These are phyloP conservation scores for Pasiphila rectangulata DNA, from an alignment of 2,888 invertebrate species.

Conservation along the genomic window DNA sequence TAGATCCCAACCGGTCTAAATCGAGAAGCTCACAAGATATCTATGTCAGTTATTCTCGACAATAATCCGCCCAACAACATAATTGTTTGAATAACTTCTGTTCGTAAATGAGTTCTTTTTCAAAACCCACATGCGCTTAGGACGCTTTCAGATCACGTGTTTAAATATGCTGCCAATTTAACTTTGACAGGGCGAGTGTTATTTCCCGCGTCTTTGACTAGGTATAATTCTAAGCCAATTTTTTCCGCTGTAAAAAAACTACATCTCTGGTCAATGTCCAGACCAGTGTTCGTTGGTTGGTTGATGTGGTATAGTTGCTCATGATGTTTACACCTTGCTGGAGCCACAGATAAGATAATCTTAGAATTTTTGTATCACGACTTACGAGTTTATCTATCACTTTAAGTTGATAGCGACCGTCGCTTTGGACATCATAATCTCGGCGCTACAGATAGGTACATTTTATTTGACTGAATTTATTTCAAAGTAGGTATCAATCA, in stretches of 20 bases:
- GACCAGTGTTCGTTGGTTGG: conserved; percentile 29
- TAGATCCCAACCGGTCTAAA: conserved; percentile 25
- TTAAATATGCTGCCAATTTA: conserved; percentile 38
- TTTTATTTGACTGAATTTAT: conserved; percentile 42
- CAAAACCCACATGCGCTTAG: conserved; percentile 17
- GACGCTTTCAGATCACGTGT: conserved; percentile 27
- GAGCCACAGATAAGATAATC: conserved; percentile 66
- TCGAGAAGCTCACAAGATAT: conserved; percentile 18
- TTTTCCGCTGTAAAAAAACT: conserved; percentile 33
- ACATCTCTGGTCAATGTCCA: conserved; percentile 41
- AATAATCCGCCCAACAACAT: too few relatives aligned
- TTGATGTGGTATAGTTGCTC: conserved; percentile 47
- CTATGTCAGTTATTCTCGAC: background rate
- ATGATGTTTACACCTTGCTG: conserved; percentile 61
- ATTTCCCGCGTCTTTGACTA: conserved; percentile 30
- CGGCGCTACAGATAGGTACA: conserved; percentile 49
- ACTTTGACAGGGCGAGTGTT: conserved; percentile 18
- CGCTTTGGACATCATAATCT: conserved; percentile 52
- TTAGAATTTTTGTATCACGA: conserved; percentile 61
- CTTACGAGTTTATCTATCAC: conserved; percentile 47
- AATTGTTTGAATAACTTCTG: too few relatives aligned
- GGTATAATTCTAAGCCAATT: conserved; percentile 40
- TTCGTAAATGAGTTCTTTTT: conserved; percentile 18
- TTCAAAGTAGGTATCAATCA: conserved; percentile 55
- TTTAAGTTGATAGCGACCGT: conserved; percentile 50